A percentile compares a stretch with the other conserved stretches of the same genome.
Evolutionary conservation across 2,797 vertebrate species (phyloP).

Genomic region (Megalops cyprinoides): DNA sequence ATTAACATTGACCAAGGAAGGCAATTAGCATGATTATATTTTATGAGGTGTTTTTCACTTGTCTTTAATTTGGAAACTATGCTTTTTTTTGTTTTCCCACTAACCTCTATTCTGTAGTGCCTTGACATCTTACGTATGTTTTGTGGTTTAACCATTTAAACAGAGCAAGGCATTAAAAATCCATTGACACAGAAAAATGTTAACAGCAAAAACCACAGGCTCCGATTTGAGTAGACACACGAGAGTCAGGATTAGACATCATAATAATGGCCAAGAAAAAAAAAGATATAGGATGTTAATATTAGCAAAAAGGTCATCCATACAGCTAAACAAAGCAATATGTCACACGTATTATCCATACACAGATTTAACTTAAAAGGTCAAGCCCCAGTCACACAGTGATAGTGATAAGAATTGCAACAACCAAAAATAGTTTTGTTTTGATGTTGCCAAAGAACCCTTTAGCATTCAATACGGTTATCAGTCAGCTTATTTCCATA

Average conservation of each 20-base stretch:
- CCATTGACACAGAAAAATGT: neutral
- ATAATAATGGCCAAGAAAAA: conserved; percentile 36
- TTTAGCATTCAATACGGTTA: too few relatives aligned
- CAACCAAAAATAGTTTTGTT: too few relatives aligned
- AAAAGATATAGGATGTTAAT: conserved; percentile 49
- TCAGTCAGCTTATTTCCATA: too few relatives aligned
- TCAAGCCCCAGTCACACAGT: too few relatives aligned
- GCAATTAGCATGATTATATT: conserved; percentile 27
- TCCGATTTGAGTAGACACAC: conserved; percentile 7
- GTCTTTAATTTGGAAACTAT: too few relatives aligned
- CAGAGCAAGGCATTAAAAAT: conserved; percentile 26
- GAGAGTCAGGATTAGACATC: conserved; percentile 20
- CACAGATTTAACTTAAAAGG: conserved; percentile 23
- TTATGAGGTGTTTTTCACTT: too few relatives aligned
- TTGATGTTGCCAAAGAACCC: too few relatives aligned
- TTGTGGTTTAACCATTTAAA: conserved; percentile 19
- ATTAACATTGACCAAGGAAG: neutral
- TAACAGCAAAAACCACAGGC: neutral
- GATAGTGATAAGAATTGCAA: too few relatives aligned
- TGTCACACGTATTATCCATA: conserved; percentile 42
- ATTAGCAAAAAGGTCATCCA: conserved; percentile 60
- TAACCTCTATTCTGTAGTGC: neutral
- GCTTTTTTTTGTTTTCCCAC: neutral
- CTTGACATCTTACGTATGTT: conserved; percentile 37
- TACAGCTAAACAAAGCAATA: conserved; percentile 57